A percentile compares a stretch with the other conserved stretches of the same genome.
phyloP scores from a whole-genome alignment of 2,113 vertebrate genomes.

The Ictidomys tridecemlineatus region DNA sequence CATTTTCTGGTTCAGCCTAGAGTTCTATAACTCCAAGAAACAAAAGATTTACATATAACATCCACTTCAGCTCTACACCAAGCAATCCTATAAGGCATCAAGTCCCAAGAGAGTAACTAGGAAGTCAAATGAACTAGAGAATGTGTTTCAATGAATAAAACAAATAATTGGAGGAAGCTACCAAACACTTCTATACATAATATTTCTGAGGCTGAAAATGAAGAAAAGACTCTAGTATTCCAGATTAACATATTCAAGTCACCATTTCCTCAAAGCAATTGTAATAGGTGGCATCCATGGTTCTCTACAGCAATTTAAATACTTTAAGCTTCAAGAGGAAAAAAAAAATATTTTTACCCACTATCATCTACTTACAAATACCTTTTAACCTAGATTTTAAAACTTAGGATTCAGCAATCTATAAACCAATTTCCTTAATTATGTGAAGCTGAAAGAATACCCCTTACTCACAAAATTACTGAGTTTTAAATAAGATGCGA shows the following conservation, averaged over 20 bases:
- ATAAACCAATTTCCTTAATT: conserved; percentile 47
- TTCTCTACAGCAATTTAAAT: conserved; percentile 12
- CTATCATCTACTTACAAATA: conserved; percentile 26
- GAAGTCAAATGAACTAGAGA: conserved; percentile 21
- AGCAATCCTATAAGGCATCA: conserved; percentile 39
- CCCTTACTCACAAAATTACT: background rate
- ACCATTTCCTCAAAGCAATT: conserved; percentile 37
- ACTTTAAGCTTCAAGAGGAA: conserved; percentile 1
- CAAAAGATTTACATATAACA: conserved; percentile 1
- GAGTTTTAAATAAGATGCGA: conserved; percentile 35
- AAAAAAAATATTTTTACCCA: background rate
- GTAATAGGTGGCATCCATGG: background rate
- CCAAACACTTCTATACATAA: background rate
- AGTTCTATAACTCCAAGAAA: conserved; percentile 1
- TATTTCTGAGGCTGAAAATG: conserved; percentile 52
- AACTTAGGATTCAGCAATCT: conserved; percentile 34
- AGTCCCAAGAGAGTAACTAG: background rate
- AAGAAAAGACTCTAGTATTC: background rate
- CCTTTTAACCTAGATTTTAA: conserved; percentile 39
- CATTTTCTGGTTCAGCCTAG: conserved; percentile 1
- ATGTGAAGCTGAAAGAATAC: conserved; percentile 10
- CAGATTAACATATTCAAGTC: conserved; percentile 33
- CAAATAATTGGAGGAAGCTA: conserved; percentile 48
- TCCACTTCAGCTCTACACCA: conserved; percentile 34
- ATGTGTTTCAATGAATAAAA: conserved; percentile 34